phyloP scores from a whole-genome alignment of 2,797 vertebrate species.

The Babyrousa celebensis region DNA sequence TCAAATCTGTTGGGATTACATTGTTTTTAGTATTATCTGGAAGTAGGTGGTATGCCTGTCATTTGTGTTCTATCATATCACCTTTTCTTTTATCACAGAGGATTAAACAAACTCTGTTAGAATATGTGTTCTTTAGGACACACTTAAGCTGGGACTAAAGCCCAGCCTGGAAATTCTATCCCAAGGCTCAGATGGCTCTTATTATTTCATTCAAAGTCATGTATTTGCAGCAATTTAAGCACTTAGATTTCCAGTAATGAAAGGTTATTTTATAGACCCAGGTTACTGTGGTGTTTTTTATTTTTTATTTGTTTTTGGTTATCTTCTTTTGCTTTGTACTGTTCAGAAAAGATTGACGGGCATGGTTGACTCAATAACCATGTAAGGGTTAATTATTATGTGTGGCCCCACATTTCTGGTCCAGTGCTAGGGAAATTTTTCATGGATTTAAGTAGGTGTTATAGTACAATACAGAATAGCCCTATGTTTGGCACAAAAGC shows the following conservation, averaged over 20 bases:
- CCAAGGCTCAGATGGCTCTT: not conserved
- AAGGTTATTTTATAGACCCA: constrained; percentile 10
- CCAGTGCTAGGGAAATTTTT: constrained; percentile 34
- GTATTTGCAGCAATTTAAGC: not conserved
- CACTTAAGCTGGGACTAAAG: not conserved
- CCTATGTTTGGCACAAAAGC: constrained; percentile 34
- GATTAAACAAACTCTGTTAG: not conserved
- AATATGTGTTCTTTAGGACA: not conserved
- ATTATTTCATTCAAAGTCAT: constrained; percentile 12
- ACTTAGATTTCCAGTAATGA: constrained; percentile 39
- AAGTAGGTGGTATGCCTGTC: not conserved
- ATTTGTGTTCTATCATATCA: not conserved
- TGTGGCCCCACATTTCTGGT: constrained; percentile 58
- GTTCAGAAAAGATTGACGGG: not conserved
- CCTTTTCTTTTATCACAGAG: constrained; percentile 19
- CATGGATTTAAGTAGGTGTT: constrained; percentile 81
- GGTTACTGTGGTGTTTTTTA: not conserved
- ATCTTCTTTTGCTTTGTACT: not conserved
- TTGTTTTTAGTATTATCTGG: not conserved
- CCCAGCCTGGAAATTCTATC: not conserved
- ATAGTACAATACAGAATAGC: constrained; percentile 56
- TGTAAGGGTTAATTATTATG: constrained; percentile 61
- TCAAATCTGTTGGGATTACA: not conserved
- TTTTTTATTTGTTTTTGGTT: not conserved
- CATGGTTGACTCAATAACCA: not conserved